These are phyloP conservation scores for Oppia nitens DNA, from an alignment of 1,140 invertebrate species.

Conservation along the genomic window DNA sequence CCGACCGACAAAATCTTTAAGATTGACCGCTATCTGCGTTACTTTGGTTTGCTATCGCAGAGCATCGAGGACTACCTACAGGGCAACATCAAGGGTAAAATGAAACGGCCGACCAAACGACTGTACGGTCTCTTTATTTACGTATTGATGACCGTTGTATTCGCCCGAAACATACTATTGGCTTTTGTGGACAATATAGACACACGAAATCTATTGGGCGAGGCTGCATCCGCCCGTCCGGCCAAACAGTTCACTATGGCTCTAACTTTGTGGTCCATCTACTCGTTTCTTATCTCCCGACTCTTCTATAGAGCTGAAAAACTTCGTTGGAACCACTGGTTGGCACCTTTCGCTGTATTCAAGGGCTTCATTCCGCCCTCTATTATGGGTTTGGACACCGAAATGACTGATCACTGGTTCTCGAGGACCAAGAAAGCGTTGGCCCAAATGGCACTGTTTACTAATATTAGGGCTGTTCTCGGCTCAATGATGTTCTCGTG, in stretches of 20 bases:
- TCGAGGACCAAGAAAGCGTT: constrained; percentile 1
- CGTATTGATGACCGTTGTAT: not conserved
- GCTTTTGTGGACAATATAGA: constrained; percentile 2
- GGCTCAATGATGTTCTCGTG: constrained; percentile 6
- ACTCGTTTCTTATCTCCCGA: not conserved
- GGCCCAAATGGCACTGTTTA: not conserved
- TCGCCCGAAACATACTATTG: constrained; percentile 2
- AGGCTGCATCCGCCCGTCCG: not conserved
- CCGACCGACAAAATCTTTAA: constrained; percentile 11
- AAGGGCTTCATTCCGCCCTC: constrained; percentile 9
- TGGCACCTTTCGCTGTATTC: constrained; percentile 11
- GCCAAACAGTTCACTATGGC: constrained; percentile 10
- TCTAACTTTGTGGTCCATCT: constrained; percentile 7
- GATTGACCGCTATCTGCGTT: constrained; percentile 9
- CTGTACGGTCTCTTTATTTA: constrained; percentile 3
- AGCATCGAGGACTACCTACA: constrained; percentile 9
- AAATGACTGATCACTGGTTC: constrained; percentile 11
- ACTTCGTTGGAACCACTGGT: not conserved
- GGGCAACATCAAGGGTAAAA: constrained; percentile 4
- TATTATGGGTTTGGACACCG: constrained; percentile 1
- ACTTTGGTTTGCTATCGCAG: constrained; percentile 11
- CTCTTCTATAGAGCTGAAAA: constrained; percentile 2
- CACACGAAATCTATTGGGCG: constrained; percentile 4
- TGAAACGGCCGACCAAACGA: constrained; percentile 1
- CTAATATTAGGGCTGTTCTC: not conserved